Base-by-base conservation (phyloP, 2,113 vertebrate species). In the Ailurus styani region DNA sequence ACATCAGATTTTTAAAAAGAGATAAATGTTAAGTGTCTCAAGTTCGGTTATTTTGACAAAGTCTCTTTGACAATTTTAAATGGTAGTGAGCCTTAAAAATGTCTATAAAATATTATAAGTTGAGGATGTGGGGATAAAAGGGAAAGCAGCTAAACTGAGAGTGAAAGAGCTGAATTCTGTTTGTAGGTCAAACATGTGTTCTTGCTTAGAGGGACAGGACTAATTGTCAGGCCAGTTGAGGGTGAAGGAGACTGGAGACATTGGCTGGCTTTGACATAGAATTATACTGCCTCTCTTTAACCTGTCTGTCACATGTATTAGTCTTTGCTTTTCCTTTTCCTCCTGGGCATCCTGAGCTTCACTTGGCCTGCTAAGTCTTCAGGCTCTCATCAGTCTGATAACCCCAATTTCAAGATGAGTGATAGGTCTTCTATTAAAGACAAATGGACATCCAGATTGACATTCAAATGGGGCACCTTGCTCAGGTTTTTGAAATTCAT, bases 221-320 rank as follows among this genome's bases (percentile, higher is more conserved):
- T 97, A 79, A 95, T 97, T 1, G 90, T 57, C 37, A 92, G 93
- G 64, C 54, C 95, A 79, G 91, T 68, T 83, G 97, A 88, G 47
- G 90, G 87, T 90, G 93, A 90, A 64, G 1, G 15, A 97, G 42
- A 29, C 18, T 92, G 82, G 31, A 90, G 87, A 54, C 72, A 83
- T 14, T 78, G 52, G 72, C 50, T 95, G 55, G 2, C 45, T 94
- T 87, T 93, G 68, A 84, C 75, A 90, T 97, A 89, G 87, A 97
- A 70, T 95, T 90, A 95, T 96, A 60, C 75, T 93, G 52, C 81
- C 42, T 87, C 84, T 93, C 75, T 97, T 98, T 97, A 98, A 96
- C 73, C 27, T 97, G 88, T 96, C 96, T 77, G 31, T 96, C 95
- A 96, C 52, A 82, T 91, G 96, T 88, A 98, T 97, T 31, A 11